Percentiles rank a stretch among this genome's conserved stretches.
These are phyloP conservation scores for Marronus borbonicus DNA, from an alignment of 2,888 invertebrate genomes.

Conservation along the genomic window DNA sequence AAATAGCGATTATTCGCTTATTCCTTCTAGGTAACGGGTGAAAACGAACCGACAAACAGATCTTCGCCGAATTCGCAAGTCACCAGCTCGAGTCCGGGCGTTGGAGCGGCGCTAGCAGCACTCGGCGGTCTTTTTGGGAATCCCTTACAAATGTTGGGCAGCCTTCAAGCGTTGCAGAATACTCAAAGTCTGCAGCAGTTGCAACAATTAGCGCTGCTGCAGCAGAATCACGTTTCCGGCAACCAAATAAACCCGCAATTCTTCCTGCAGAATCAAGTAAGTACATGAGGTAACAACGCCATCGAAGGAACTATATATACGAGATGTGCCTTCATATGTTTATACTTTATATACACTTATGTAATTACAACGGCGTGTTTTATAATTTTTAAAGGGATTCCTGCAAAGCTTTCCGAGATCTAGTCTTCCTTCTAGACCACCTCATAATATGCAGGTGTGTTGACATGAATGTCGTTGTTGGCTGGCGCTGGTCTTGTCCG, in stretches of 20 bases:
- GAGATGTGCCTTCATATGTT: not conserved
- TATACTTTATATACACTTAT: not conserved
- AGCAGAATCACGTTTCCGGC: constrained; percentile 71
- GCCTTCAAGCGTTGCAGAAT: constrained; percentile 74
- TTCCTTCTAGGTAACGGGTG: constrained; percentile 65
- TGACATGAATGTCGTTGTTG: constrained; percentile 38
- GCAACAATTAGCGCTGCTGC: constrained; percentile 79
- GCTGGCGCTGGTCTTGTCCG: constrained; percentile 40
- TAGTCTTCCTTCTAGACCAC: constrained; percentile 69
- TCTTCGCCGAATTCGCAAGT: constrained; percentile 68
- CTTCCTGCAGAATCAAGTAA: constrained; percentile 84
- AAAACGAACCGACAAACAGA: constrained; percentile 62
- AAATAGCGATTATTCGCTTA: constrained; percentile 8
- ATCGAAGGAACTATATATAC: not conserved
- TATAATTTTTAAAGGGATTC: constrained; percentile 68
- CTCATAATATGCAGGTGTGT: constrained; percentile 72
- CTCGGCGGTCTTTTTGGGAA: constrained; percentile 68
- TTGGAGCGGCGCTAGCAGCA: constrained; percentile 72
- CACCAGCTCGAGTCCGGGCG: constrained; percentile 67
- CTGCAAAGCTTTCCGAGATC: constrained; percentile 71
- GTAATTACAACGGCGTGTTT: constrained; percentile 50
- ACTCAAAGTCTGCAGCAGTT: constrained; percentile 78
- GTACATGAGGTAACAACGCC: constrained; percentile 42
- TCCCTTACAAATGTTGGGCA: constrained; percentile 68
- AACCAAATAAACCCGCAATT: constrained; percentile 76